A percentile compares a stretch with the other conserved stretches of the same genome.
Conservation (phyloP, 1,140 invertebrate genomes). For the Ganaspis sp. region DNA sequence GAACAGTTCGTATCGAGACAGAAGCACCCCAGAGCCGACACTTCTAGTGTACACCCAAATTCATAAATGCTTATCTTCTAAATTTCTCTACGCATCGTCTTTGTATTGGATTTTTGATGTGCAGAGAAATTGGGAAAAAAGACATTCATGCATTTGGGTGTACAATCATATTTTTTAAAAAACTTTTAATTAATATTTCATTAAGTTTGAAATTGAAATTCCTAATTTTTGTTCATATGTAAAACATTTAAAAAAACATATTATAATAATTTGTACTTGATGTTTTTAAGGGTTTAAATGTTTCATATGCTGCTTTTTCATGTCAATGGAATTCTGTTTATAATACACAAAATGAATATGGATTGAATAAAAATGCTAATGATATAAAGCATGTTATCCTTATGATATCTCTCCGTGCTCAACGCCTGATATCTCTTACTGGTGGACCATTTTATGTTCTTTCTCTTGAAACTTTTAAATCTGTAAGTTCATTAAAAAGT, state of each 20-base stretch:
- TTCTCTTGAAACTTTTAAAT: background rate
- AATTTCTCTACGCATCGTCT: no score
- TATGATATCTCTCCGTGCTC: background rate
- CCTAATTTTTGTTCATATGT: no score
- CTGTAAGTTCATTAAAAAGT: background rate
- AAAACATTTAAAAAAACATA: background rate
- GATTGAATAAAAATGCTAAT: background rate
- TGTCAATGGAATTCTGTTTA: background rate
- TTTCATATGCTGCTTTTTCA: background rate
- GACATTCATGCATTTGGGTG: no score
- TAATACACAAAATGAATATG: background rate
- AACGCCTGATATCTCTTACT: background rate
- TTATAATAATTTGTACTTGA: background rate
- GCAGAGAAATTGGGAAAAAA: no score
- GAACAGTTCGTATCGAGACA: no score
- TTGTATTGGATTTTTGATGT: no score
- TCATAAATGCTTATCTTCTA: no score
- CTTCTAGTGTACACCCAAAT: no score
- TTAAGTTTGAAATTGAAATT: no score
- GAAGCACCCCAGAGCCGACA: no score
- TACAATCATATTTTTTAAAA: no score
- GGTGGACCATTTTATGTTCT: slow-evolving; percentile 23
- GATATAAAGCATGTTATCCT: background rate
- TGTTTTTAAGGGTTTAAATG: background rate
- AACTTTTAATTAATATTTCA: no score